Base-by-base conservation (phyloP, 1,140 invertebrate species). In the Pseudachorutes palmiensis region DNA sequence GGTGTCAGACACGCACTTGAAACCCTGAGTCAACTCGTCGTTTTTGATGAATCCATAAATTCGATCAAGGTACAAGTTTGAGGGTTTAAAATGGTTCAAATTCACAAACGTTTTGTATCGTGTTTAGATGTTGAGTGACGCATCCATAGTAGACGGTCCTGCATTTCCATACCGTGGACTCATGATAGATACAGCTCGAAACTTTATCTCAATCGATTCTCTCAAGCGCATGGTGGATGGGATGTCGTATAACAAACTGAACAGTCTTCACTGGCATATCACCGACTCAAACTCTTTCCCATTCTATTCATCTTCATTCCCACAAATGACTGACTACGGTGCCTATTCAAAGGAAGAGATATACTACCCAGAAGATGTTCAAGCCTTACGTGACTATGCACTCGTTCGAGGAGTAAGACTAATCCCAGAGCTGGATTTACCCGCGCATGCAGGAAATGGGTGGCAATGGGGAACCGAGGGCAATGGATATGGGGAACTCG, bases 391-490 rank as follows among this genome's bases (percentile, higher is more conserved):
- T 16, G 19, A 58, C 1, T 71, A 68, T 29, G 59, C 67, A 19
- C 32, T 31, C 22, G 30, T 58, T 41, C 62, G 70, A 1, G 71
- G 71, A 22, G 66, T 73, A n/a, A 70, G 67, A 66, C 45, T 73
- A n/a, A 32, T 73, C 22, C 63, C 69, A 0, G 71, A 71, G 48
- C 60, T 73, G 9, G 69, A 71, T 62, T 73, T 71, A 3, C 69
- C 69, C 5, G 60, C 66, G n/a, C 69, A 70, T 48, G 66, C 57
- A 30, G 71, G 71, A 22, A 86, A 86, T 69, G 88, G 88, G 1
- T 92, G 87, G 88, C 87, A 87, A 78, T 91, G 87, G 87, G 88
- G 88, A 77, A 63, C 74, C 59, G 67, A 84, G 32, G 80, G 83
- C 24, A 82, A 83, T 26, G 85, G 85, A 2, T 78, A 85, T 60